Base-by-base conservation (phyloP, 2,888 invertebrate genomes). In the Belgica antarctica region DNA sequence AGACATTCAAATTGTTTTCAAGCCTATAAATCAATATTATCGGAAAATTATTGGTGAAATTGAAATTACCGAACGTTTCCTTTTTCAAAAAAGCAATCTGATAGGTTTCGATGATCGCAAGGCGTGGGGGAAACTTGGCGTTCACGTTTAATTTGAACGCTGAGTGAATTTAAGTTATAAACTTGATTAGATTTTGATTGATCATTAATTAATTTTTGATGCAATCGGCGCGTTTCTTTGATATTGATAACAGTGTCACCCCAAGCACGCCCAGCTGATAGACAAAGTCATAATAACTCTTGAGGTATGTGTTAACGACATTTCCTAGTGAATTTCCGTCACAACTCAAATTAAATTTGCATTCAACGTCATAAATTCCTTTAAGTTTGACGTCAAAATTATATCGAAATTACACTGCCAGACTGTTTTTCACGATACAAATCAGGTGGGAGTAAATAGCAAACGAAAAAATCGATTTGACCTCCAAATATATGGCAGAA, bases 391-490 rank as follows among this genome's bases (percentile, higher is more conserved):
- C 41, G 41, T n/a, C n/a, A 41, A 15, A 41, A 41, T n/a, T n/a
- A n/a, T 15, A 41, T 41, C 41, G 41, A 41, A 15, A 41, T n/a
- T n/a, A n/a, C n/a, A 41, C 15, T 41, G 41, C 41, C 41, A 41
- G 41, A 41, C 41, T 12, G 15, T n/a, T 41, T 12, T 41, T 15
- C n/a, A 41, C 27, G 24, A 62, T 31, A 62, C 17, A 15, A 63
- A 63, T 41, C 63, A 41, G 41, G n/a, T n/a, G n/a, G n/a, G n/a
- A n/a, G n/a, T n/a, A n/a, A n/a, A n/a, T n/a, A 31, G 34, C 34
- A 31, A 31, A 8, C 34, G 34, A 31, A 62, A 65, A 65, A 65
- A 65, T 65, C 65, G 65, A 65, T 65, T 36, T 28, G 65, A 65
- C 65, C 36, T 47, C 65, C 19, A 65, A 46, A 63, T 36, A 22